Base-by-base conservation (phyloP, 2,888 invertebrate species). In the Maniola hyperantus region DNA sequence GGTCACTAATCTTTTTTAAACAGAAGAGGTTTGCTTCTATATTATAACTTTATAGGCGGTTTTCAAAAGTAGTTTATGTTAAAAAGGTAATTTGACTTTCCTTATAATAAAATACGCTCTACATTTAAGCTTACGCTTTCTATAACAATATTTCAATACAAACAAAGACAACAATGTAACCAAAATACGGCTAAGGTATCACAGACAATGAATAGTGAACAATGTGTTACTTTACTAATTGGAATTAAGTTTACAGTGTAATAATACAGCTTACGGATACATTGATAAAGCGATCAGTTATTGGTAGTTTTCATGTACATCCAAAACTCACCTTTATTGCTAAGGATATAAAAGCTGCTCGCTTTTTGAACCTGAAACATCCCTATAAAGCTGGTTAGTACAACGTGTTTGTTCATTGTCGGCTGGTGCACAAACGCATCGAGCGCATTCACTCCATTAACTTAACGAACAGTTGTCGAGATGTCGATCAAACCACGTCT, bases 401-500 rank as follows among this genome's bases (percentile, higher is more conserved):
- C 44, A 44, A 48, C 34, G 55, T 66, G 67, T 79, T 78, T 80
- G 77, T 79, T 74, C 71, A 74, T 72, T 74, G 78, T 78, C 77
- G 80, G 79, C 76, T 76, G 74, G 72, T 68, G 76, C 78, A 84
- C 84, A 88, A 86, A 88, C 82, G 84, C 78, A 80, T 81, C 79
- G 81, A 79, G 76, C 79, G 80, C 83, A 78, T 79, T 82, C 85
- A 82, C 83, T 88, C 89, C 88, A 91, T 92, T 91, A 91, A 87
- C 80, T 90, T 91, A 90, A 92, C 90, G 90, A 90, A 89, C 87
- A 83, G 89, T 89, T 90, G 91, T 91, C 91, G 85, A 90, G 89
- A 90, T 87, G 91, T 91, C 91, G 86, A 90, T 92, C 91, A 91
- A 85, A 85, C 85, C 86, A 83, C 82, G 83, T 85, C 87, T 87